These are phyloP conservation scores for Tortrix viridana DNA, from an alignment of 2,888 invertebrate genomes.

Conservation along the genomic window DNA sequence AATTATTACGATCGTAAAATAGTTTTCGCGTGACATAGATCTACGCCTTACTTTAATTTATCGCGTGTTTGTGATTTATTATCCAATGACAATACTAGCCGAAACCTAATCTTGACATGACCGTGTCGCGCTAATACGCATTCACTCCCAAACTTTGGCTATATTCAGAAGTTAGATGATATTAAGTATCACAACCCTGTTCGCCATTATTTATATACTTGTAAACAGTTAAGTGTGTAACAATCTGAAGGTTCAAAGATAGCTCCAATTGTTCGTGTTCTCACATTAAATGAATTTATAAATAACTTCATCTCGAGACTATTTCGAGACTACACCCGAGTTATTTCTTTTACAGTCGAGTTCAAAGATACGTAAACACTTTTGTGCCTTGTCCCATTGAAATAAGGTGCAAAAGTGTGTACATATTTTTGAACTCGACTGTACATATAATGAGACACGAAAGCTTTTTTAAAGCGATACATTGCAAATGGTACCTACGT, in stretches of 20 bases:
- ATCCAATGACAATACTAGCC: constrained; percentile 9
- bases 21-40: neutral
- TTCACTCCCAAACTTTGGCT: constrained; percentile 30
- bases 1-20: neutral
- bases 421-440: too few species aligned
- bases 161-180: constrained; percentile 20
- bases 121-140: constrained; percentile 12
- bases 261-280: constrained; percentile 11
- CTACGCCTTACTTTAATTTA: constrained; percentile 1
- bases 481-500: too few species aligned
- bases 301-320: neutral
- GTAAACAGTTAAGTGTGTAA: too few species aligned
- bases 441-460: too few species aligned
- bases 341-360: constrained; percentile 1
- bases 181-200: constrained; percentile 17
- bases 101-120: constrained; percentile 14
- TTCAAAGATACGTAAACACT: too few species aligned
- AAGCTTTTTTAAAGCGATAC: neutral
- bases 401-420: too few species aligned
- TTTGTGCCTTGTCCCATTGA: too few species aligned
- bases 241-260: constrained; percentile 12
- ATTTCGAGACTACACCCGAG: too few species aligned
- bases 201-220: constrained; percentile 25
- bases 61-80: neutral
- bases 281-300: constrained; percentile 10